These are phyloP conservation scores for Grammatotria lemairii DNA, from an alignment of 2,113 vertebrate species.

Conservation along the genomic window DNA sequence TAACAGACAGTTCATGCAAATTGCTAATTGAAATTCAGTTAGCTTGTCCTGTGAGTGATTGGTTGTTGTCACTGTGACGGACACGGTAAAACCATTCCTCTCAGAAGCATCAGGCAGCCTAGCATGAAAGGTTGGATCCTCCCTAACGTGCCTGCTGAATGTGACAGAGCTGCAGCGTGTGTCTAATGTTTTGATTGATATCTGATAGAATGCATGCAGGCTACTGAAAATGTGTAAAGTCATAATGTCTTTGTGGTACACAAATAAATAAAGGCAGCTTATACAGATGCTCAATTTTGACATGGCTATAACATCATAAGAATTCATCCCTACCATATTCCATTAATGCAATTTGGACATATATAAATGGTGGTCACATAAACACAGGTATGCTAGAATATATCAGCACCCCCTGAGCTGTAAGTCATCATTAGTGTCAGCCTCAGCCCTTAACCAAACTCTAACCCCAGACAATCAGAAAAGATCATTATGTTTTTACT, in stretches of 20 bases:
- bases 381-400: not conserved
- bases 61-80: not conserved
- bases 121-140: not conserved
- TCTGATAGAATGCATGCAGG: not conserved
- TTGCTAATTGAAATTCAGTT: not conserved
- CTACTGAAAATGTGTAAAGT: not conserved
- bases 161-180: not conserved
- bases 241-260: not conserved
- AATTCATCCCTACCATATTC: not conserved
- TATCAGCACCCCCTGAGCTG: not conserved
- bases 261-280: not conserved
- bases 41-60: not conserved
- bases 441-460: not conserved
- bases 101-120: not conserved
- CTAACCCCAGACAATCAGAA: not conserved
- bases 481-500: not conserved
- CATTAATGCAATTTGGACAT: not conserved
- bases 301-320: not conserved
- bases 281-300: not conserved
- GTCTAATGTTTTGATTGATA: not conserved
- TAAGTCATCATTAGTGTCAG: not conserved
- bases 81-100: not conserved
- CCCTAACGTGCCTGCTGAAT: not conserved
- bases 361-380: not conserved
- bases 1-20: not conserved